Base-by-base conservation (phyloP, 1,140 invertebrate species). In the Caerostris darwini region DNA sequence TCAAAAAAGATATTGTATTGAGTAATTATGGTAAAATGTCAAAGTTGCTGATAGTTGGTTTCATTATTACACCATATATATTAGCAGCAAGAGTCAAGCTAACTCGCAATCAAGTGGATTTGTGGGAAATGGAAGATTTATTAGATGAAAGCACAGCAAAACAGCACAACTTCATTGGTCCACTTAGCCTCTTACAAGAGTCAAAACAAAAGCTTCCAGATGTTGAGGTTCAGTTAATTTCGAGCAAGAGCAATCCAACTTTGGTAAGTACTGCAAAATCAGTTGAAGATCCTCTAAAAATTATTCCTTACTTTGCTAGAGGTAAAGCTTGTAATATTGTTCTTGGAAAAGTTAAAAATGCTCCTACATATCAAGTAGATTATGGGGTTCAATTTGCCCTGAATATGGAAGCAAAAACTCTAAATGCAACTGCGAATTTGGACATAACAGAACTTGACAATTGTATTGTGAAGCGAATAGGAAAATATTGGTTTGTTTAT, bases 381-480 rank as follows among this genome's bases (percentile, higher is more conserved):
- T 93, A 93, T 93, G 92, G 54, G 77, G 92, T 88, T 17, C 17
- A 56, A 3, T 93, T 88, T 89, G 92, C 92, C 34, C 61, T 93
- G 14, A 7, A 53, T 61, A 93, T 67, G 82, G 85, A 88, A 19
- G 58, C 10, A 7, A 93, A 19, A 0, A 50, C 85, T 2, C n/a
- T 59, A 5, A 69, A 67, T 17, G 50, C 54, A 61, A 19, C 54
- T 14, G 12, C 69, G 5, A 12, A 69, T 14, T 3, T 69, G 3
- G 53, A 64, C 2, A 2, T 82, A 7, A 34, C 59, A 7, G 67
- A 87, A 50, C n/a, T 93, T 77, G 85, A 54, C 0, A 71, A 34
- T 3, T 93, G 59, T 19, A 3, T 77, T 4, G 67, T 88, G 7
- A 77, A 57, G 54, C 71, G 85, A 61, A 59, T 93, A 17, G 92